Evolutionary conservation across 1,140 invertebrate genomes (phyloP).

Genomic region (Halyomorpha halys): DNA sequence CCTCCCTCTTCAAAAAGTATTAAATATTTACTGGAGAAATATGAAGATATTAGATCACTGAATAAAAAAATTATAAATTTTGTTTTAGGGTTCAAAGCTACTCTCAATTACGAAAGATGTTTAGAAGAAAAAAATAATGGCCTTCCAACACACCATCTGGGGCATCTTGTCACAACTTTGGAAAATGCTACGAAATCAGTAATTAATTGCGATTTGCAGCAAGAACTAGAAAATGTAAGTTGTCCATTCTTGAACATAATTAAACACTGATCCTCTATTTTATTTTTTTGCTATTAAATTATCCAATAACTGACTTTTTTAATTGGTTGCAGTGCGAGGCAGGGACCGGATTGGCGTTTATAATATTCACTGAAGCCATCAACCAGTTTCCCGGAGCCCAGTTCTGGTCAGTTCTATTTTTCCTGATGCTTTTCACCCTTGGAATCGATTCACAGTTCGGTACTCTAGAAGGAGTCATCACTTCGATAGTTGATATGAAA

Average conservation of each 20-base stretch:
- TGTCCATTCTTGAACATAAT: not conserved
- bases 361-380: constrained; percentile 93
- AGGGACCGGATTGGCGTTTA: constrained; percentile 86
- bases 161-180: too few relatives aligned
- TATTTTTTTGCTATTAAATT: not conserved
- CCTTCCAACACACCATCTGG: too few relatives aligned
- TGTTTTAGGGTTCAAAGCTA: constrained; percentile 67
- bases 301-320: not conserved
- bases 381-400: constrained; percentile 90
- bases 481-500: constrained; percentile 91
- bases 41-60: too few relatives aligned
- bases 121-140: constrained; percentile 38
- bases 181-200: constrained; percentile 32
- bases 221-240: constrained; percentile 80
- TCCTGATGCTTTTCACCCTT: constrained; percentile 89
- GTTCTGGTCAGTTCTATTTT: constrained; percentile 89
- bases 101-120: constrained; percentile 69
- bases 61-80: too few relatives aligned
- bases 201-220: constrained; percentile 69
- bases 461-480: constrained; percentile 88
- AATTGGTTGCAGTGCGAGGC: constrained; percentile 65
- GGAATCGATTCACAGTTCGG: constrained; percentile 95
- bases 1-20: too few relatives aligned
- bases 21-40: too few relatives aligned
- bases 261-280: not conserved